Percentiles rank a stretch among this genome's conserved stretches.
phyloP scores from a whole-genome alignment of 1,140 invertebrate species.

The Drosophila triauraria region DNA sequence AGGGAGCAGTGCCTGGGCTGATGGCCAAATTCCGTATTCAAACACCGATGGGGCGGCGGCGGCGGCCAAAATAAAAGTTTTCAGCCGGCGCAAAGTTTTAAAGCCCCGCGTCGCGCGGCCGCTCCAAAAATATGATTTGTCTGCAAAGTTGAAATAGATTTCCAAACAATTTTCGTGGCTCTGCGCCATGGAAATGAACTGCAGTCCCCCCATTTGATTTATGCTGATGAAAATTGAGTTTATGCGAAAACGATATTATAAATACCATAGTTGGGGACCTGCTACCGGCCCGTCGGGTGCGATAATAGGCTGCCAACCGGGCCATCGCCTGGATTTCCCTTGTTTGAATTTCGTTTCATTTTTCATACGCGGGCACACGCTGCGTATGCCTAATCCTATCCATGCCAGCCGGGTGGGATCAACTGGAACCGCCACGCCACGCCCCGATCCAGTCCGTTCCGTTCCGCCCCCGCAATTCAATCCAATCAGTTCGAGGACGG shows the following conservation, averaged over 20 bases:
- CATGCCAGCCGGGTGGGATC: slow-evolving; percentile 40
- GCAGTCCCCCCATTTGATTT: slow-evolving; percentile 23
- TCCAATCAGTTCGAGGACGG: slow-evolving; percentile 42
- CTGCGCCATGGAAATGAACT: slow-evolving; percentile 31
- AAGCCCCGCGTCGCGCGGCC: neutral
- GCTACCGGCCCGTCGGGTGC: neutral
- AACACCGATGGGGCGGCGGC: neutral
- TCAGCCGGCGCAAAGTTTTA: slow-evolving; percentile 17
- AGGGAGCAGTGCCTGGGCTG: slow-evolving; percentile 12
- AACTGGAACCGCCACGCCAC: slow-evolving; percentile 27
- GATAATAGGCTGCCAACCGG: slow-evolving; percentile 30
- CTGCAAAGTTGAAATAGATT: slow-evolving; percentile 54
- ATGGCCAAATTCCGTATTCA: slow-evolving; percentile 2
- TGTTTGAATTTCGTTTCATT: slow-evolving; percentile 39
- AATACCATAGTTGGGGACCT: neutral
- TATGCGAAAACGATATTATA: slow-evolving; percentile 17
- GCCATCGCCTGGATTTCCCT: slow-evolving; percentile 1
- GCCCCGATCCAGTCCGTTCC: slow-evolving; percentile 3
- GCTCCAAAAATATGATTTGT: slow-evolving; percentile 40
- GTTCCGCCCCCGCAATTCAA: slow-evolving; percentile 49
- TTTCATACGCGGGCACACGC: slow-evolving; percentile 32
- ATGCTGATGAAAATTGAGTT: slow-evolving; percentile 42
- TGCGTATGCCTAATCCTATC: slow-evolving; percentile 51
- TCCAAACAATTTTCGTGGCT: slow-evolving; percentile 18
- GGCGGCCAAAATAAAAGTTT: slow-evolving; percentile 32